phyloP scores from a whole-genome alignment of 2,113 vertebrate species.

The Apodemus speciosus region DNA sequence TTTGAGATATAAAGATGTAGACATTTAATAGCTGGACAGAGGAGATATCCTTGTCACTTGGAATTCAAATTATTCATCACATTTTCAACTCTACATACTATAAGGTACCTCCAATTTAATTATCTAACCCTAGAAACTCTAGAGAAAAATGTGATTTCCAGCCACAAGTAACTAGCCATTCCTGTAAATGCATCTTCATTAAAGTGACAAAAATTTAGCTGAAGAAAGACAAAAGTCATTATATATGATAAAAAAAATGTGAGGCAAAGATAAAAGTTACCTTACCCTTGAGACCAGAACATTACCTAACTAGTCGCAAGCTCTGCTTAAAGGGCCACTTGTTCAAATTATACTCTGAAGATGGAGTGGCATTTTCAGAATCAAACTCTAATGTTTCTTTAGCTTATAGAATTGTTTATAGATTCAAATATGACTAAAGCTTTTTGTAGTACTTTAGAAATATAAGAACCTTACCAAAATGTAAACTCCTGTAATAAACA shows the following conservation, averaged over 20 bases:
- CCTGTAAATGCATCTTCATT: neutral
- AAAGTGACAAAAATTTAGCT: neutral
- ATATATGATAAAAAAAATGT: neutral
- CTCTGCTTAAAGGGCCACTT: neutral
- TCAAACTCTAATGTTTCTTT: slow-evolving; percentile 30
- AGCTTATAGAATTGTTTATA: neutral
- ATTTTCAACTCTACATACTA: slow-evolving; percentile 21
- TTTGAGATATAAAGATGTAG: neutral
- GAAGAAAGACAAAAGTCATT: neutral
- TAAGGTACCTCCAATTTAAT: slow-evolving; percentile 23
- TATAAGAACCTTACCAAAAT: neutral
- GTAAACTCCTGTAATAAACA: neutral
- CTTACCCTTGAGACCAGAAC: neutral
- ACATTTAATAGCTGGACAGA: neutral
- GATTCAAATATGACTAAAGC: slow-evolving; percentile 18
- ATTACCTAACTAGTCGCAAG: slow-evolving; percentile 20
- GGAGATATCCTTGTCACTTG: neutral
- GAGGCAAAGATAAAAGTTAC: neutral
- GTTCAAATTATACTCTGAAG: neutral
- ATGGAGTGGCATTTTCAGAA: neutral
- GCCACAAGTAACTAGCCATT: neutral
- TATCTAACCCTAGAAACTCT: slow-evolving; percentile 25
- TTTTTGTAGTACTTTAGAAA: neutral
- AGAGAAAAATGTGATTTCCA: neutral
- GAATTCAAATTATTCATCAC: slow-evolving; percentile 22